Base-by-base conservation (phyloP, 2,888 invertebrate genomes). In the Rhagium mordax region DNA sequence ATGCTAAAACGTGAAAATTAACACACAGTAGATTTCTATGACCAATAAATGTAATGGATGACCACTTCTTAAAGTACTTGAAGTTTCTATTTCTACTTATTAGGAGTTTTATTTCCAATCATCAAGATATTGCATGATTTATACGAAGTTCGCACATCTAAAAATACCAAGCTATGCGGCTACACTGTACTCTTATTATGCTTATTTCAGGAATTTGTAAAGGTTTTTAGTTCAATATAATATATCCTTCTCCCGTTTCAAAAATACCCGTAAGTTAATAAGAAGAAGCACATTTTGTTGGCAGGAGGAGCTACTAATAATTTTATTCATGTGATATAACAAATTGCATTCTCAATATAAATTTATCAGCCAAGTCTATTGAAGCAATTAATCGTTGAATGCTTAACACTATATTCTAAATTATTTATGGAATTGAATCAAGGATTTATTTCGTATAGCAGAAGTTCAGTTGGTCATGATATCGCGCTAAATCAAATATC, bases 81-180 rank as follows among this genome's bases (percentile, higher is more conserved):
- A 18, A 70, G 70, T 70, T 70, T 70, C 70, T 70, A 71, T 67
- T 71, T 60, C 59, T 65, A 47, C 59, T 67, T 47, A 67, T 71
- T 59, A 20, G 57, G 13, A 33, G 21, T 48, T 49, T 62, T 70
- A 53, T 51, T 60, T 49, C 20, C 69, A 64, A 64, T 62, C 59
- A 68, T 68, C 59, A 29, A 16, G 2, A 27, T 24, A 51, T 27
- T 65, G 47, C 24, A 67, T 71, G 71, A 71, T 71, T 71, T 71
- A 70, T 70, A 51, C 18, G 53, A 41, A 10, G 10, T 33, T 41
- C 5, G 15, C 20, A 4, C 47, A 3, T 47, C 20, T 51, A 71
- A 71, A 66, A 67, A 71, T 67, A 8, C 1, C 16, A 13, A 29
- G 57, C 20, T 66, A 67, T 71, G 29, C 71, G 59, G 51, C 15